Evolutionary conservation across 2,888 invertebrate species (phyloP), one percentile per base, ranked within the genome.

Genomic region (Tiphia femorata): DNA sequence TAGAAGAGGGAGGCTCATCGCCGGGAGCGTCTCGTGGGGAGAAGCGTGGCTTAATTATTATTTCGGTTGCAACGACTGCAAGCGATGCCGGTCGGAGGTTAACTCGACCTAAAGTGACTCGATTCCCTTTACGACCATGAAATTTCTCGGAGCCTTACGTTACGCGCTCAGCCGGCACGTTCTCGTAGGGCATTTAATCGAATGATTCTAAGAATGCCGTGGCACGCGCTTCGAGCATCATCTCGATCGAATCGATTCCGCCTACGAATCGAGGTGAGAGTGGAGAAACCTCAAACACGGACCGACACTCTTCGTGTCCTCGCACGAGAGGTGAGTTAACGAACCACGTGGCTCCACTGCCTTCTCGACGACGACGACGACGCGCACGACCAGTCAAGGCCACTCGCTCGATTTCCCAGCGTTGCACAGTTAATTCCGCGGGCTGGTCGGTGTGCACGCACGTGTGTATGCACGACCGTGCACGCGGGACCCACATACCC

Each of bases 11-110:
- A 30, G n/a, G n/a, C 27, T 17, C 30, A 42, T n/a, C 47, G 48
- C 29, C 21, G 42, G 25, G 43, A 41, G 44, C 27, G 35, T 23
- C n/a, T 23, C 29, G 17, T 10, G n/a, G 12, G 1, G 7, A 25
- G 19, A 35, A 40, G 37, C 40, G 27, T 37, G 50, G 35, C 40
- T 40, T 58, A 64, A 62, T 57, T 64, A 64, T 64, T 64, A 55
- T 65, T 65, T 65, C 52, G 17, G 64, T 51, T 49, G 57, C 49
- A 59, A 59, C 63, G 59, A 59, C 50, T 50, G 64, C 58, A 46
- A 48, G 33, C 8, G 33, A 33, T 3, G 6, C 3, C 33, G 42
- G 42, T 42, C 42, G 27, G 25, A 17, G 42, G 42, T 42, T 33
- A 33, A 33, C 12, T n/a, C n/a, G 33, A 14, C 33, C 33, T n/a